phyloP scores from a whole-genome alignment of 1,140 invertebrate species.

The Caerostris darwini region DNA sequence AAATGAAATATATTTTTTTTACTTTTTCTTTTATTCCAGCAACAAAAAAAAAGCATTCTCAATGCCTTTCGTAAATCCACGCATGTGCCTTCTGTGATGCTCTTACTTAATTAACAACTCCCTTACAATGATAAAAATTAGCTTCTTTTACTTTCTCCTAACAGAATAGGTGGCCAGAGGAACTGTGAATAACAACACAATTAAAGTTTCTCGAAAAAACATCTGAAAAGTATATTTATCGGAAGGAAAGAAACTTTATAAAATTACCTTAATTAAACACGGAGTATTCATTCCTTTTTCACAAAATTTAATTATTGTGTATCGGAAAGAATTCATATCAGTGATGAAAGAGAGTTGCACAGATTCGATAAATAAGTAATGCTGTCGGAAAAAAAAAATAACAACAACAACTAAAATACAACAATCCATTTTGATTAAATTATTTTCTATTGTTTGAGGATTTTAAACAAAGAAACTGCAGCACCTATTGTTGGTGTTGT shows the following conservation, averaged over 20 bases:
- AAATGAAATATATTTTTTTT: too few relatives aligned
- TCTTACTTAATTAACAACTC: constrained; percentile 19
- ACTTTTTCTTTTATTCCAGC: too few relatives aligned
- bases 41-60: not conserved
- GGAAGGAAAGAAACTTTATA: constrained; percentile 40
- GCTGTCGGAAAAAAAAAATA: not conserved
- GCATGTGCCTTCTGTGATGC: not conserved
- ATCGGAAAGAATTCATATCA: not conserved
- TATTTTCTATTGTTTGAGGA: constrained; percentile 12
- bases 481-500: too few relatives aligned
- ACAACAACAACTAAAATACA: not conserved
- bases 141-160: too few relatives aligned
- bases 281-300: not conserved
- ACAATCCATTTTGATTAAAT: constrained; percentile 27
- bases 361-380: constrained; percentile 12
- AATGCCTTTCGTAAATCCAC: not conserved
- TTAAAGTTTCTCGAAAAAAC: constrained; percentile 2
- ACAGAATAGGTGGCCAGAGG: not conserved
- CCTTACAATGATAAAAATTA: too few relatives aligned
- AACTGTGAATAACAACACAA: constrained; percentile 10
- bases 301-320: constrained; percentile 22
- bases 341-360: not conserved
- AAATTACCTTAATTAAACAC: constrained; percentile 40
- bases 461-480: not conserved
- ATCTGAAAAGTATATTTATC: constrained; percentile 9